phyloP scores from a whole-genome alignment of 2,888 invertebrate species.

The Eupithecia dodoneata region DNA sequence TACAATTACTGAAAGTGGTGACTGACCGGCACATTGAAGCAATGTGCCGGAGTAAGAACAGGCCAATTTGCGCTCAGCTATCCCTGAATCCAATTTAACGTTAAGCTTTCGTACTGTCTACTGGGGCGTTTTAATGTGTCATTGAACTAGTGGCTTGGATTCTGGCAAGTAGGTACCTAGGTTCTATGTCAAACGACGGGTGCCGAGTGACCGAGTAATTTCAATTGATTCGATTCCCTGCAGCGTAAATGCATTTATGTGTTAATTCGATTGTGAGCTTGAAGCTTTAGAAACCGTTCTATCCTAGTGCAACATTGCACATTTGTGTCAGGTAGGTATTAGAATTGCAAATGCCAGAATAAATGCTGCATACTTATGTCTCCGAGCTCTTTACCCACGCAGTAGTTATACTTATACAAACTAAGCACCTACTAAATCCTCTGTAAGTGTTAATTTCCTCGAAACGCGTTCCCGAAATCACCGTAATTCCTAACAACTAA shows the following conservation, averaged over 20 bases:
- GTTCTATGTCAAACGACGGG: conserved; percentile 32
- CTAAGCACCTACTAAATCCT: conserved; percentile 6
- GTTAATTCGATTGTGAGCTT: conserved; percentile 8
- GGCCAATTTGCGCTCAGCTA: conserved; percentile 58
- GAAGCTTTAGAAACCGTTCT: background rate
- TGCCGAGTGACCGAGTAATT: conserved; percentile 34
- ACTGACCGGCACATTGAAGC: conserved; percentile 44
- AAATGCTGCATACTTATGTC: background rate
- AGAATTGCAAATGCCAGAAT: conserved; percentile 4
- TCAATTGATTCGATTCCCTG: conserved; percentile 32
- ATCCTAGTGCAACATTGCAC: conserved; percentile 10
- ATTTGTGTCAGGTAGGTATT: conserved; percentile 3
- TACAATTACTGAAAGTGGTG: conserved; percentile 61
- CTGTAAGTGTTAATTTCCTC: conserved; percentile 17
- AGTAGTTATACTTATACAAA: conserved; percentile 6
- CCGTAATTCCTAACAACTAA: conserved; percentile 39
- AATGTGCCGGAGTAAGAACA: conserved; percentile 50
- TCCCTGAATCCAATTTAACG: conserved; percentile 56
- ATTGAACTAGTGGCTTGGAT: conserved; percentile 26
- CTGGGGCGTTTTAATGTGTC: conserved; percentile 42
- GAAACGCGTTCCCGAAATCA: conserved; percentile 18
- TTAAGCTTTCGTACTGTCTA: conserved; percentile 41
- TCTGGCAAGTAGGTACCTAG: conserved; percentile 16
- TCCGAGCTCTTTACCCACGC: background rate
- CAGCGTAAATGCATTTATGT: conserved; percentile 18